Evolutionary conservation across 2,797 vertebrate species (phyloP).

Genomic region (Gambelia wislizenii): DNA sequence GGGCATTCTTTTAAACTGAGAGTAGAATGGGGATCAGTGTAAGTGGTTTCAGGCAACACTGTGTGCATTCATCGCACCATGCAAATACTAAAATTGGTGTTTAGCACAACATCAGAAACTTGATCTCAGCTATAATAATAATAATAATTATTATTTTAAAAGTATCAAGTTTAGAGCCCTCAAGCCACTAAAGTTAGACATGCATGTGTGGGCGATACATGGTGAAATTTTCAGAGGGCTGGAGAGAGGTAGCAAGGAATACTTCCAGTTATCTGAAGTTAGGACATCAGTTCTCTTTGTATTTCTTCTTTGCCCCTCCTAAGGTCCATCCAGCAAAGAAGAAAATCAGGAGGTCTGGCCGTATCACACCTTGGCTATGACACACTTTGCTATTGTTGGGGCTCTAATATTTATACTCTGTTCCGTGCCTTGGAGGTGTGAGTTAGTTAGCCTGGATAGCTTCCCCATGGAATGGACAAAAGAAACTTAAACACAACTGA

Average conservation of each 20-base stretch:
- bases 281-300: background rate
- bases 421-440: too few relatives aligned
- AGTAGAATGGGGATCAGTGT: background rate
- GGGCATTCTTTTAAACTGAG: background rate
- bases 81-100: background rate
- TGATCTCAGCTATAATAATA: background rate
- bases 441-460: too few relatives aligned
- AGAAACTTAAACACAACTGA: too few relatives aligned
- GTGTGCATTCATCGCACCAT: background rate
- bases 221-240: background rate
- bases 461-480: too few relatives aligned
- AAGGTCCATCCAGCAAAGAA: too few relatives aligned
- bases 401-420: too few relatives aligned
- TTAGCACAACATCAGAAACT: background rate
- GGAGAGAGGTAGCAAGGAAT: background rate
- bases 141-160: background rate
- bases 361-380: too few relatives aligned
- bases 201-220: background rate
- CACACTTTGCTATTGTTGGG: too few relatives aligned
- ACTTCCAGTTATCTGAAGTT: background rate
- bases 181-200: background rate
- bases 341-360: too few relatives aligned
- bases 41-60: background rate
- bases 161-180: slow-evolving; percentile 16
- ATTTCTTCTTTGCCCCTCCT: background rate